phyloP scores from a whole-genome alignment of 2,113 vertebrate species.

The Procavia capensis region DNA sequence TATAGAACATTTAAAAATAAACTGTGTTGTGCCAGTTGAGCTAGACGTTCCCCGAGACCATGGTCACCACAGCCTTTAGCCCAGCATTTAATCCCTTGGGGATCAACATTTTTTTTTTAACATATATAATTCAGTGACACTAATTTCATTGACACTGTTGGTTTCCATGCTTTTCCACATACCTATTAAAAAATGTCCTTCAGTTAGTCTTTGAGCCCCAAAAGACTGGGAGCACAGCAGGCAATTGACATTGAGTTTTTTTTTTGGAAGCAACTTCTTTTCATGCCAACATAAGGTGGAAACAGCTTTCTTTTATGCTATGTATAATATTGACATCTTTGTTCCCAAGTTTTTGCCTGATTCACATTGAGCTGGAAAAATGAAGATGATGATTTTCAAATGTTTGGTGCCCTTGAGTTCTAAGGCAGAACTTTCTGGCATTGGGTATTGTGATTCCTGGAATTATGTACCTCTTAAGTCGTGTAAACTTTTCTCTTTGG shows the following conservation, averaged over 20 bases:
- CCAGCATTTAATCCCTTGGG: too few relatives aligned
- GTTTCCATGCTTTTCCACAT: background rate
- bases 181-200: background rate
- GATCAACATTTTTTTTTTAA: background rate
- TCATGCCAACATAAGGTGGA: background rate
- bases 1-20: too few relatives aligned
- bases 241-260: background rate
- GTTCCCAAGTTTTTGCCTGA: background rate
- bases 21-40: too few relatives aligned
- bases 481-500: background rate
- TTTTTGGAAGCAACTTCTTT: slow-evolving; percentile 6
- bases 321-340: background rate
- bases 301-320: slow-evolving; percentile 1
- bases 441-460: background rate
- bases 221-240: background rate
- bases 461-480: background rate
- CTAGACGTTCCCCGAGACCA: too few relatives aligned
- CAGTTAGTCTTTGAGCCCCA: background rate
- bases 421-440: slow-evolving; percentile 9
- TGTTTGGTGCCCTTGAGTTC: background rate
- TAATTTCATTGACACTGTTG: too few relatives aligned
- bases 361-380: background rate
- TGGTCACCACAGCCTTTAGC: too few relatives aligned
- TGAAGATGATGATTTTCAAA: slow-evolving; percentile 5
- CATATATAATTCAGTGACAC: background rate